Evolutionary conservation across 1,140 invertebrate genomes (phyloP), one percentile per base, ranked within the genome.

Genomic region (Pemphigus obesinymphae): DNA sequence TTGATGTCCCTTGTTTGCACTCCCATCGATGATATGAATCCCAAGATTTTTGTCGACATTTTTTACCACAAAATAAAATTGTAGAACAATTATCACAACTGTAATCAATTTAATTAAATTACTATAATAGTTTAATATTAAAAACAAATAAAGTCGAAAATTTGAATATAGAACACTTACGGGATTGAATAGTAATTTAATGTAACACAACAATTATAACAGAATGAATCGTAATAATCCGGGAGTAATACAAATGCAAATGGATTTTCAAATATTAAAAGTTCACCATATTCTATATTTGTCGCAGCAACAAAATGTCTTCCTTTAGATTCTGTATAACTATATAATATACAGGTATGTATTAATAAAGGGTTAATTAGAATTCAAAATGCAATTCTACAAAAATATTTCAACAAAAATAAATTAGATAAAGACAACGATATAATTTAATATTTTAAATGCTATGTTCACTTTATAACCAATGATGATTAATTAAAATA

Each of bases 11-110:
- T 11, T 45, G 55, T 66, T 87, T 85, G 86, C 94, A 96, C 88
- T 96, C 94, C 89, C 90, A 92, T 82, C 89, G 87, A 87, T 96
- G 94, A 86, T 91, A 92, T 23, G 85, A 85, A 2, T 87, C 83
- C 89, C 90, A 92, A 1, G 91, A 90, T 61, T 88, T 84, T 29
- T 87, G 84, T 34, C 88, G 87, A 87, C 95, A 96, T 37, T 87
- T 85, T 81, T 89, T 87, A 82, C 88, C 87, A 85, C 95, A 96
- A 85, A 92, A 94, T 37, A 90, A 85, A 75, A 90, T 89, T 83
- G 90, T 88, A 10, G 90, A 88, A 87, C 93, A 94, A 5, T 86
- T 84, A 70, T 85, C 86, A 86, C 93, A 94, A 61, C 92, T 92
- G 83, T 84, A 88, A 82, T 72, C 23, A 26, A 1, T 55, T 26